phyloP scores from a whole-genome alignment of 2,888 invertebrate species.

The Cerceris ruficornis region DNA sequence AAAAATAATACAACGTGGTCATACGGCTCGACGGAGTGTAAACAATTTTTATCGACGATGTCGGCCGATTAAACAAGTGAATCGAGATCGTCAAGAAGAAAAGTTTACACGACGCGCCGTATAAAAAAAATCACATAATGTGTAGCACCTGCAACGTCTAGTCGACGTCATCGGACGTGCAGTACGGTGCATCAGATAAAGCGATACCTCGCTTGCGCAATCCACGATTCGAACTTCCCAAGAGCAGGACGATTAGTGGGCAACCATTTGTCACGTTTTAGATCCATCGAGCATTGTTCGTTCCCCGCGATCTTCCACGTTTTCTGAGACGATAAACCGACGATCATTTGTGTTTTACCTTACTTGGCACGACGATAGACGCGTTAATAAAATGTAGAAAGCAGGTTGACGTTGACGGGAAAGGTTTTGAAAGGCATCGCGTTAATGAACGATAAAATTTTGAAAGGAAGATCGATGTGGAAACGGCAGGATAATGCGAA shows the following conservation, averaged over 20 bases:
- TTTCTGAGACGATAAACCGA: background rate
- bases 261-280: constrained; percentile 22
- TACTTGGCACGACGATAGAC: too few species aligned
- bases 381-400: too few species aligned
- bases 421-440: too few species aligned
- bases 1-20: too few species aligned
- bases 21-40: too few species aligned
- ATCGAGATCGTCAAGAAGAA: constrained; percentile 5
- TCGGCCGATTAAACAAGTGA: background rate
- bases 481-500: too few species aligned
- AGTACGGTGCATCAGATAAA: constrained; percentile 37
- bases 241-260: constrained; percentile 15
- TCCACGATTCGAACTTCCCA: constrained; percentile 7
- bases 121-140: constrained; percentile 23
- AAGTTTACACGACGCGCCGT: constrained; percentile 21
- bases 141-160: constrained; percentile 36
- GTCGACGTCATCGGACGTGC: constrained; percentile 28
- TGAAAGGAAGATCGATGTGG: too few species aligned
- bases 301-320: background rate
- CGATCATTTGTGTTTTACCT: too few species aligned
- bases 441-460: too few species aligned
- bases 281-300: constrained; percentile 9
- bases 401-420: too few species aligned
- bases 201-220: constrained; percentile 36
- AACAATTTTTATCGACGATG: background rate